These are phyloP conservation scores for Pseudococcus longispinus DNA, from an alignment of 2,888 invertebrate species.

Conservation along the genomic window DNA sequence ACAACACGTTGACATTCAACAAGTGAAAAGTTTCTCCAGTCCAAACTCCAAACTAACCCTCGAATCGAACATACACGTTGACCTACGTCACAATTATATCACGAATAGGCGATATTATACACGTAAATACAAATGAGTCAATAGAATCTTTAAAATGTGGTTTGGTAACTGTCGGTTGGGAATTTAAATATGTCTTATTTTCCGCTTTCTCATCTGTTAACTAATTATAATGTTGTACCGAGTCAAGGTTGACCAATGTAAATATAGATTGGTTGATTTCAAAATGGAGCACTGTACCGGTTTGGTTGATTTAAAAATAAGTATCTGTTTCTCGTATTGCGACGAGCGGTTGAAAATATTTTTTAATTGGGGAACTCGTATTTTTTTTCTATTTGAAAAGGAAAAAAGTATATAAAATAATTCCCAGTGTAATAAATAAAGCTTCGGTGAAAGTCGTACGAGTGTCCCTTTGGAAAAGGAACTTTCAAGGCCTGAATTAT, in stretches of 20 bases:
- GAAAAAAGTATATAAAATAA: not conserved
- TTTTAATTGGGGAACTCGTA: not conserved
- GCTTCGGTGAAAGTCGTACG: not conserved
- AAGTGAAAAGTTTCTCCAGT: slow-evolving; percentile 15
- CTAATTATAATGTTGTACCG: slow-evolving; percentile 38
- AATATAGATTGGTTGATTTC: slow-evolving; percentile 31
- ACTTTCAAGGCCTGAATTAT: not conserved
- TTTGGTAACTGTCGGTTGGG: slow-evolving; percentile 39
- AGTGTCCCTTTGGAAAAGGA: not conserved
- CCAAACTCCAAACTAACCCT: not conserved
- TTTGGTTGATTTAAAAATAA: slow-evolving; percentile 35
- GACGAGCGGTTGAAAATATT: not conserved
- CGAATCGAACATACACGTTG: not conserved
- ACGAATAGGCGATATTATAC: slow-evolving; percentile 35
- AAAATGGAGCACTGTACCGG: slow-evolving; percentile 45
- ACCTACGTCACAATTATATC: slow-evolving; percentile 48
- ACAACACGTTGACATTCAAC: slow-evolving; percentile 9
- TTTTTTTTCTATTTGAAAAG: not conserved
- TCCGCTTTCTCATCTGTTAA: slow-evolving; percentile 51
- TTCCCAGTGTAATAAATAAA: not conserved
- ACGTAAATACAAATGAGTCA: slow-evolving; percentile 37
- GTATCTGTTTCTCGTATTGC: not conserved
- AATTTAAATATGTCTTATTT: slow-evolving; percentile 25
- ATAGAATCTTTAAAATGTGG: slow-evolving; percentile 53
- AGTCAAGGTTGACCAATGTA: slow-evolving; percentile 51